These are phyloP conservation scores for Chymomyza caudatula DNA, from an alignment of 2,888 invertebrate genomes.

Conservation along the genomic window DNA sequence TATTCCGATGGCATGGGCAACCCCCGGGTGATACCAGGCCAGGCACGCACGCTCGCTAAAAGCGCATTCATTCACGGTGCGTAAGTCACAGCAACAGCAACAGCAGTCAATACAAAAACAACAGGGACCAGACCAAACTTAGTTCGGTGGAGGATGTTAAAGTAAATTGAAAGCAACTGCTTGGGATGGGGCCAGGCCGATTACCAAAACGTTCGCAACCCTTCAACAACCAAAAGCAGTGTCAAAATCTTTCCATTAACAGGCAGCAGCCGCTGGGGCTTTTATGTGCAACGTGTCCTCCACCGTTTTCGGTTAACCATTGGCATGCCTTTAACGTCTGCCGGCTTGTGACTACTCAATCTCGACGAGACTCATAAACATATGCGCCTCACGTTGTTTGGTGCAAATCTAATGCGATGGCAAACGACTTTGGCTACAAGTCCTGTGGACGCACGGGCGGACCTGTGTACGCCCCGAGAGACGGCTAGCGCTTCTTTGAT, in stretches of 20 bases:
- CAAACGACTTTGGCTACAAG: slow-evolving; percentile 52
- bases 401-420: slow-evolving; percentile 76
- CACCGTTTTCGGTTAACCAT: slow-evolving; percentile 75
- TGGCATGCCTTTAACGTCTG: slow-evolving; percentile 52
- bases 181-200: slow-evolving; percentile 22
- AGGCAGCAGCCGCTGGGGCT: slow-evolving; percentile 44
- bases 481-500: slow-evolving; percentile 62
- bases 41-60: slow-evolving; percentile 26
- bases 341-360: slow-evolving; percentile 48
- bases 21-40: slow-evolving; percentile 34
- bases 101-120: slow-evolving; percentile 37
- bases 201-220: slow-evolving; percentile 53
- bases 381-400: slow-evolving; percentile 77
- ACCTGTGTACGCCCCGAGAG: slow-evolving; percentile 19
- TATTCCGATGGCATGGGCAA: slow-evolving; percentile 8
- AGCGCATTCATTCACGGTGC: slow-evolving; percentile 71
- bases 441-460: slow-evolving; percentile 27
- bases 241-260: slow-evolving; percentile 36
- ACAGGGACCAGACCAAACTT: slow-evolving; percentile 14
- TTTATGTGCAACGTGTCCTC: slow-evolving; percentile 71
- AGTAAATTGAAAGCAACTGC: slow-evolving; percentile 72
- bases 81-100: slow-evolving; percentile 62
- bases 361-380: slow-evolving; percentile 75
- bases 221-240: slow-evolving; percentile 48
- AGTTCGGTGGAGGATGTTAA: slow-evolving; percentile 44